These are phyloP conservation scores for Ispidina picta DNA, from an alignment of 2,797 vertebrate genomes.

Conservation along the genomic window DNA sequence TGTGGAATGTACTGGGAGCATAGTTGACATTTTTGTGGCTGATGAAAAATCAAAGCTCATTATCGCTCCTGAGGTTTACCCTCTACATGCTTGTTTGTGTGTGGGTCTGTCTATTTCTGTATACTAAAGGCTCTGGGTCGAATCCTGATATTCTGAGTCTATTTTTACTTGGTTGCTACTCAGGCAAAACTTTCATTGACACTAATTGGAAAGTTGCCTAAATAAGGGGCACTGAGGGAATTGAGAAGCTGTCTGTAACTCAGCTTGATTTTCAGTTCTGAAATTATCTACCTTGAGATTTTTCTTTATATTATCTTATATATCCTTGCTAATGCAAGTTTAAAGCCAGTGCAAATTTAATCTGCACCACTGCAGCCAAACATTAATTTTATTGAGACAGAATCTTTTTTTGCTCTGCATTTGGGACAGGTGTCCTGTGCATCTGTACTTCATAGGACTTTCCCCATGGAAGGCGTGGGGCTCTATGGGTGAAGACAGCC, in stretches of 20 bases:
- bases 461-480: not conserved
- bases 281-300: not conserved
- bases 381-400: not conserved
- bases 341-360: not conserved
- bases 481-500: not conserved
- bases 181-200: conserved; percentile 47
- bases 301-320: not conserved
- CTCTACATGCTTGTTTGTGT: not conserved
- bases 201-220: conserved; percentile 36
- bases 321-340: not conserved
- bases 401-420: not conserved
- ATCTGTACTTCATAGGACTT: not conserved
- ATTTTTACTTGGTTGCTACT: conserved; percentile 47
- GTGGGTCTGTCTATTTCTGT: not conserved
- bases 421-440: not conserved
- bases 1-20: conserved; percentile 11
- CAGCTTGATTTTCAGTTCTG: not conserved
- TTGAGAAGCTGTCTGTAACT: not conserved
- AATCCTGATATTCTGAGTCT: conserved; percentile 26
- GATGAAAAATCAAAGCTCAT: conserved; percentile 56
- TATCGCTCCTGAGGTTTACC: conserved; percentile 23
- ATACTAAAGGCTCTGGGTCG: not conserved
- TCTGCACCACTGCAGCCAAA: not conserved
- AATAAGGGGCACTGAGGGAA: conserved; percentile 14
- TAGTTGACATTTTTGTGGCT: conserved; percentile 41